Percentiles rank a stretch among this genome's conserved stretches.
These are phyloP conservation scores for Dendrocincla tyrannina DNA, from an alignment of 2,797 vertebrate genomes.

Conservation along the genomic window DNA sequence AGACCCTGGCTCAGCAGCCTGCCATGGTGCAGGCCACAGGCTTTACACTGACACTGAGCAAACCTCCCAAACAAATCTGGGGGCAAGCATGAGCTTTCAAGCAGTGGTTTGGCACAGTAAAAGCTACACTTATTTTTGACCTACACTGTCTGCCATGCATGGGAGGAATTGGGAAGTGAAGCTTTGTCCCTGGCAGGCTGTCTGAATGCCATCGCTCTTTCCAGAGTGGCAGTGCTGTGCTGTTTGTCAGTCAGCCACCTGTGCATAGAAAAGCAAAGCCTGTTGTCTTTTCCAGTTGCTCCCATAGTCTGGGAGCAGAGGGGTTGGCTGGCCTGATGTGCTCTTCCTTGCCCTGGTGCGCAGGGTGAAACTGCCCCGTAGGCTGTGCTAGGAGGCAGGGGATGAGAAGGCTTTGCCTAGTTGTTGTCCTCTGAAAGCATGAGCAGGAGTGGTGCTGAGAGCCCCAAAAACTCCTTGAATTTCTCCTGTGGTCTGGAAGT, in stretches of 20 bases:
- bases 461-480: background rate
- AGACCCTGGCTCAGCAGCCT: background rate
- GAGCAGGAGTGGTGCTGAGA: background rate
- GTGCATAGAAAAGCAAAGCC: background rate
- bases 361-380: background rate
- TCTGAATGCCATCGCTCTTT: background rate
- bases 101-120: background rate
- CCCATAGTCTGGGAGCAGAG: accelerated
- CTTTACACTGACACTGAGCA: background rate
- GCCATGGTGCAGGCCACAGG: accelerated
- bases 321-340: background rate
- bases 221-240: background rate
- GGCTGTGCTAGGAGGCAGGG: background rate
- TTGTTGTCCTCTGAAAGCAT: background rate
- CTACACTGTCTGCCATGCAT: background rate
- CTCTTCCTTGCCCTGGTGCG: background rate
- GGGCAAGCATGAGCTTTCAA: background rate
- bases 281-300: background rate
- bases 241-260: background rate
- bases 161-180: background rate
- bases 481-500: background rate
- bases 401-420: background rate
- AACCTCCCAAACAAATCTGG: background rate
- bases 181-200: background rate
- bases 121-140: background rate